Base-by-base conservation (phyloP, 2,797 vertebrate species). In the Rhynchonycteris naso region DNA sequence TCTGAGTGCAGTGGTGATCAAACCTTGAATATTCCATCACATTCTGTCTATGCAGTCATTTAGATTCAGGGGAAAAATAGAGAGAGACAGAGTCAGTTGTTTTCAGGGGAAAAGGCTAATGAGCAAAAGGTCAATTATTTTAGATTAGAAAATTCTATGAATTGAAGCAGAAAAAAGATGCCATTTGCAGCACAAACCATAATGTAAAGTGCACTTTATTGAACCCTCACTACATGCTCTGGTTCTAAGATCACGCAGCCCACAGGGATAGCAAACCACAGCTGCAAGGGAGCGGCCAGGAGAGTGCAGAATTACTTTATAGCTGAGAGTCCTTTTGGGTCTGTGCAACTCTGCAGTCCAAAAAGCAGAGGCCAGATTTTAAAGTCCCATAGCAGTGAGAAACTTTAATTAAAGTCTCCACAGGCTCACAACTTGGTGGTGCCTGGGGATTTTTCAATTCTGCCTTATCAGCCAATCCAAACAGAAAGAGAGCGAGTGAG, bases 381-480 rank as follows among this genome's bases (percentile, higher is more conserved):
- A 97, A 97, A 97, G 94, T 96, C 97, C 68, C 81, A 89, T 43
- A 52, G 96, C 88, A 96, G 96, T 90, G 95, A 97, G 97, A 93
- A 98, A 96, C 96, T 98, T 98, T 98, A 98, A 98, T 98, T 98
- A 98, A 98, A 98, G 96, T 98, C 98, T 97, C 97, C 96, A 97
- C 97, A 97, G 97, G 98, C 97, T 98, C 97, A 97, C 96, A 97
- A 94, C 86, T 97, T 97, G 78, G 96, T 61, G 91, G 93, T 97
- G 95, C 96, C 95, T 97, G 93, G 98, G 97, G 97, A 98, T 97
- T 98, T 98, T 95, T 96, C 97, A 97, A 94, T 94, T 96, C 97
- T 95, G 61, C 95, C 93, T 95, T 98, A 94, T 96, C 97, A 97
- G 96, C 94, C 97, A 97, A 97, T 96, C 96, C 86, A 97, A 98